A percentile compares a stretch with the other conserved stretches of the same genome.
These are phyloP conservation scores for Phrixothrix hirtus DNA, from an alignment of 2,888 invertebrate species.

Conservation along the genomic window DNA sequence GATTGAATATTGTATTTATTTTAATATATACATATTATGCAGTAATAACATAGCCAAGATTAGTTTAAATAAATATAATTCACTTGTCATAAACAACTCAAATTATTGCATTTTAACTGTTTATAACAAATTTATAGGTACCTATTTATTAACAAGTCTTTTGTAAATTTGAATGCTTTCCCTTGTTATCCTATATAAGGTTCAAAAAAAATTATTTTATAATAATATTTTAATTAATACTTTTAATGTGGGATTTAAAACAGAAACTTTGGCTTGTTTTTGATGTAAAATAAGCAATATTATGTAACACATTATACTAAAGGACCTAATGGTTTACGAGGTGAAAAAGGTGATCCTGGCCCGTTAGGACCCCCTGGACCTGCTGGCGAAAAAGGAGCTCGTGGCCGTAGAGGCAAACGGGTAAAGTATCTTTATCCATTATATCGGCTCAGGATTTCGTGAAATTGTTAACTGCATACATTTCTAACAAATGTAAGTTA, in stretches of 20 bases:
- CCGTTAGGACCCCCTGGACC: slow-evolving; percentile 76
- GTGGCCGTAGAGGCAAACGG: slow-evolving; percentile 93
- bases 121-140: too few relatives aligned
- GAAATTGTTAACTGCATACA: slow-evolving; percentile 19
- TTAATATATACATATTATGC: too few relatives aligned
- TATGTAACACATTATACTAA: slow-evolving; percentile 48
- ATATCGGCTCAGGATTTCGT: slow-evolving; percentile 27
- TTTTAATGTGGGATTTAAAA: not conserved
- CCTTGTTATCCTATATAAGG: too few relatives aligned
- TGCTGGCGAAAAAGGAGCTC: slow-evolving; percentile 84
- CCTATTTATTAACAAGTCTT: too few relatives aligned
- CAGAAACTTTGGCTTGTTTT: slow-evolving; percentile 12
- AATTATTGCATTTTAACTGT: too few relatives aligned
- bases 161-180: too few relatives aligned
- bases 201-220: too few relatives aligned
- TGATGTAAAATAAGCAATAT: slow-evolving; percentile 3
- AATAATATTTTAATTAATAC: too few relatives aligned
- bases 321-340: slow-evolving; percentile 66
- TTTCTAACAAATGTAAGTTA: slow-evolving; percentile 19
- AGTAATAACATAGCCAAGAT: too few relatives aligned
- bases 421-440: slow-evolving; percentile 63
- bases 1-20: too few relatives aligned
- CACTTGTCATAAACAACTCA: too few relatives aligned
- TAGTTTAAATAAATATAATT: too few relatives aligned
- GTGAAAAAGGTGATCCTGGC: slow-evolving; percentile 80